Conservation (phyloP, 2,797 vertebrate species). For the Adrianichthys oophorus region DNA sequence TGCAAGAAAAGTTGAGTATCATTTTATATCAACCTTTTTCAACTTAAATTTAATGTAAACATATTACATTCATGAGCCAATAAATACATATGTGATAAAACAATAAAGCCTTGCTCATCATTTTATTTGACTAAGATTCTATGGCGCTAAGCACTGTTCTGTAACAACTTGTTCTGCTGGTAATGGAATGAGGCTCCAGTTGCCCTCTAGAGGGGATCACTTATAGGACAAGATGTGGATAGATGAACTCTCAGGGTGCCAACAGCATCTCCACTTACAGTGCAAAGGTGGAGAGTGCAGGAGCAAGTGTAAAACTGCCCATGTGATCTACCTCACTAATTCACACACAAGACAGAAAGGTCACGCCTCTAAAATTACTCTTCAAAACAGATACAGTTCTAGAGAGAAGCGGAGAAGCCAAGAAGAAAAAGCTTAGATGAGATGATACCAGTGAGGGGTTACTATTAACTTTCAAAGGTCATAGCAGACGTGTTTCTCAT, state of each 20-base stretch:
- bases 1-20: background rate
- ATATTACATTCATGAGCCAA: too few relatives aligned
- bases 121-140: background rate
- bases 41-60: constrained; percentile 10
- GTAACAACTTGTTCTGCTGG: constrained; percentile 2
- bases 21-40: background rate
- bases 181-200: constrained; percentile 6
- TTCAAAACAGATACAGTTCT: constrained; percentile 31
- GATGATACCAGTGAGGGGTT: constrained; percentile 34
- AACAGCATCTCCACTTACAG: constrained; percentile 66
- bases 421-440: constrained; percentile 6
- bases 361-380: constrained; percentile 76
- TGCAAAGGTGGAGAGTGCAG: constrained; percentile 26
- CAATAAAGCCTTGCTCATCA: background rate
- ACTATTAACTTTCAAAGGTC: constrained; percentile 58
- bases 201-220: background rate
- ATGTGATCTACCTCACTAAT: constrained; percentile 41
- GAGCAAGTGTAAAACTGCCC: constrained; percentile 18
- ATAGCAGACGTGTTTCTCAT: constrained; percentile 38
- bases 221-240: constrained; percentile 67
- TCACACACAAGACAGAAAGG: constrained; percentile 73
- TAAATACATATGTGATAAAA: background rate
- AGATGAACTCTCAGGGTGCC: constrained; percentile 46
- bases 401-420: constrained; percentile 8
- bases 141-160: background rate